Evolutionary conservation across 2,113 vertebrate species (phyloP), one percentile per base, ranked within the genome.

Genomic region (Paramormyrops kingsleyae): DNA sequence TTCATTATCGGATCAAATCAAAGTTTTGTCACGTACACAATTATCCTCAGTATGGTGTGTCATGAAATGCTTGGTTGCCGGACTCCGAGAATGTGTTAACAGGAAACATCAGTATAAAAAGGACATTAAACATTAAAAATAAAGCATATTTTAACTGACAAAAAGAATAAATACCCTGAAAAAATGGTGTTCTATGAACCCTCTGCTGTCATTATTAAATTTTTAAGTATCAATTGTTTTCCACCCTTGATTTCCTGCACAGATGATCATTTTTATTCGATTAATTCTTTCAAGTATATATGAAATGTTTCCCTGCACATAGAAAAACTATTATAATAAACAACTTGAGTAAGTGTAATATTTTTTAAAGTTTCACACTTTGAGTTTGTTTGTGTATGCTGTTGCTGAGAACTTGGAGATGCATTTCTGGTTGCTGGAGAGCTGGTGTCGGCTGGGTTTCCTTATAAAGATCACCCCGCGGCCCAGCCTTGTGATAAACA

Each of bases 361-460:
- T 84, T 84, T 84, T 84, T 84, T 10, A 47, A 84, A 84, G 44
- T 12, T 47, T 84, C 44, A 84, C 83, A 84, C 42, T 84, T 84
- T 84, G 44, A 84, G 44, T 46, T 21, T 80, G 31, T 80, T 84
- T 84, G 44, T 46, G 24, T 84, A n/a, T n/a, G 44, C 83, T n/a
- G 15, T 13, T 47, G 1, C 35, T 39, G 74, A 80, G 74, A 80
- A 42, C 35, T 42, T 80, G 83, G 39, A 46, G 9, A 47, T 47
- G 15, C 44, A 4, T 21, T n/a, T 84, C 21, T 47, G 19, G 83
- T 47, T 84, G 42, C 83, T 47, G 42, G 24, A 84, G 44, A 84
- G 83, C 3, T 47, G 83, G 5, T 47, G 44, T 12, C 83, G 10
- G 4, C 21, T 46, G 21, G 1, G 35, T 39, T 42, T 80, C 35